Evolutionary conservation across 2,888 invertebrate genomes (phyloP), one percentile per base, ranked within the genome.

Genomic region (Nomada ruficornis): DNA sequence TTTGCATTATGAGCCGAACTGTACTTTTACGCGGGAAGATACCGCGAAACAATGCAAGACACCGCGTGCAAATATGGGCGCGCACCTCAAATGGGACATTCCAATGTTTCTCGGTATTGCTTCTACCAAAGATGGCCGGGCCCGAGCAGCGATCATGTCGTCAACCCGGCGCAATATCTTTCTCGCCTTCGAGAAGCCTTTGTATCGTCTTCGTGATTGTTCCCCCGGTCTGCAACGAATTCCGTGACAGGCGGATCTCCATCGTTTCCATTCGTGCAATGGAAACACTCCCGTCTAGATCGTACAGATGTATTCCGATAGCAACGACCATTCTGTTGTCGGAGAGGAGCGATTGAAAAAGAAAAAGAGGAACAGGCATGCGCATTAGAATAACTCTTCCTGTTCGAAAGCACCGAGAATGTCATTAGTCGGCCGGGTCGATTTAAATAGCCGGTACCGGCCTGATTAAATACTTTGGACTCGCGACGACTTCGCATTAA

Each of bases 51-150:
- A 92, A 93, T 92, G 92, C 91, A 91, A 92, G 91, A 91, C 89
- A 86, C 87, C 36, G 88, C 90, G 91, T 90, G 91, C 91, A 91
- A 93, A 93, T 93, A 93, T 93, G 92, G 93, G 93, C 91, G 93
- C 91, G 92, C 90, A 92, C 92, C 90, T 92, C 92, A 91, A 93
- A 93, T 93, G 93, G 93, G 91, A 92, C 93, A 93, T 93, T 93
- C 93, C 92, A 88, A 90, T 91, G 92, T 89, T 93, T 92, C 92
- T 92, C 88, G 91, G 92, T 92, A 92, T 92, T 89, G 87, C 90
- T 90, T 86, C 89, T 86, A 89, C 89, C 89, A 89, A 90, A 90
- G 88, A 89, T 89, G 89, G 89, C 79, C 73, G 73, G 77, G 75
- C 77, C 70, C 73, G 77, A 68, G 71, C 71, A 76, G 65, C 74